phyloP scores from a whole-genome alignment of 2,113 vertebrate species.

The Barbus barbus region DNA sequence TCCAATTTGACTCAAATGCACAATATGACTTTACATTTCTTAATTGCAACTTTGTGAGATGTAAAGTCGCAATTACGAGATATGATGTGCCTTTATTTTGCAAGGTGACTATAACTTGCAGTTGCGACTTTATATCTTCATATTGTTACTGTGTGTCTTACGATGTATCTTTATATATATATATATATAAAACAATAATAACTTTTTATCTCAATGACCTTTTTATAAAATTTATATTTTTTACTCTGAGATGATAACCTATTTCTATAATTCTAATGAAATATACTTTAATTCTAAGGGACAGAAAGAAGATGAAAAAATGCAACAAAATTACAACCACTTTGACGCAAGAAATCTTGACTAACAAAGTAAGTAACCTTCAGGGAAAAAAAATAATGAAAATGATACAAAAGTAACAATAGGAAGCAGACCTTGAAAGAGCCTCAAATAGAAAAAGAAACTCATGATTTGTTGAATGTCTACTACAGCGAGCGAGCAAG shows the following conservation, averaged over 20 bases:
- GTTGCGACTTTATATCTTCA: too few relatives aligned
- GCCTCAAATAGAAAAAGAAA: conserved; percentile 30
- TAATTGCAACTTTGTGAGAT: too few relatives aligned
- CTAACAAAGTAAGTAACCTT: too few relatives aligned
- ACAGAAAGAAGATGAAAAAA: background rate
- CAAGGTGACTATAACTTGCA: too few relatives aligned
- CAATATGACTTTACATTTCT: too few relatives aligned
- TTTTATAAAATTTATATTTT: too few relatives aligned
- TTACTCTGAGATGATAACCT: background rate
- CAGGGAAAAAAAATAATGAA: background rate
- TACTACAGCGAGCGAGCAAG: background rate
- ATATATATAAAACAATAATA: too few relatives aligned
- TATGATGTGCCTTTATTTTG: too few relatives aligned
- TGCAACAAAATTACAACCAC: background rate
- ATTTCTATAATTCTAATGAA: background rate
- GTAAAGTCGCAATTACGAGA: too few relatives aligned
- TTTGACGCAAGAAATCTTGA: background rate
- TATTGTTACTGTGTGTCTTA: background rate
- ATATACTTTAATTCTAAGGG: background rate
- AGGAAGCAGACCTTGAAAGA: background rate
- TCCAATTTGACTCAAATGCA: too few relatives aligned
- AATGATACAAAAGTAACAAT: background rate
- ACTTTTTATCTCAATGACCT: too few relatives aligned
- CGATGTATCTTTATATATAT: too few relatives aligned
- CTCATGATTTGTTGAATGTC: background rate